Conservation (phyloP, 2,888 invertebrate genomes). For the Syrista parreyssii region DNA sequence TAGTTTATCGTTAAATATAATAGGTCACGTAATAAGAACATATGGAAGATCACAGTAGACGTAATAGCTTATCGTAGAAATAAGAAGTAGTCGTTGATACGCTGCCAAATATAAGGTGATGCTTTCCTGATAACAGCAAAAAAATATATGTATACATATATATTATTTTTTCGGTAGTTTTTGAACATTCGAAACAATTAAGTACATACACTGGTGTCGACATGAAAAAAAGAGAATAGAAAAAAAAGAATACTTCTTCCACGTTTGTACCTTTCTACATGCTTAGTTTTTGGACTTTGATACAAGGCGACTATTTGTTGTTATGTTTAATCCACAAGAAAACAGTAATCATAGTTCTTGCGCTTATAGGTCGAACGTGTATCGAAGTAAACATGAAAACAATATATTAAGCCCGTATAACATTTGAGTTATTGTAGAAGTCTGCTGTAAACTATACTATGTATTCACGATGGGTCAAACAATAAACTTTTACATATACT, state of each 20-base stretch:
- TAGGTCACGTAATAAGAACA: not conserved
- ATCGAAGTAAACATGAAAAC: not conserved
- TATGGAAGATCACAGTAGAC: not conserved
- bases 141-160: not conserved
- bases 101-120: slow-evolving; percentile 52
- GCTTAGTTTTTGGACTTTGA: not conserved
- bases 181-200: not conserved
- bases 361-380: not conserved
- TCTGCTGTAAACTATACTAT: slow-evolving; percentile 37
- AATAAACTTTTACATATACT: slow-evolving; percentile 42
- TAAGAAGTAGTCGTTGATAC: slow-evolving; percentile 40
- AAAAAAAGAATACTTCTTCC: not conserved
- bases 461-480: slow-evolving; percentile 37
- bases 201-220: not conserved
- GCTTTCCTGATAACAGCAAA: not conserved
- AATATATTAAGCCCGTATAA: not conserved
- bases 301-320: not conserved
- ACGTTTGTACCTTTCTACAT: slow-evolving; percentile 2
- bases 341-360: not conserved
- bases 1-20: not conserved
- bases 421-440: slow-evolving; percentile 12
- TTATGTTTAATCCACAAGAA: not conserved
- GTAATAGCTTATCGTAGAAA: slow-evolving; percentile 25
- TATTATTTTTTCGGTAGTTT: slow-evolving; percentile 2
- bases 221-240: not conserved